Conservation (phyloP, 2,888 invertebrate species). For the Conistra vaccinii region DNA sequence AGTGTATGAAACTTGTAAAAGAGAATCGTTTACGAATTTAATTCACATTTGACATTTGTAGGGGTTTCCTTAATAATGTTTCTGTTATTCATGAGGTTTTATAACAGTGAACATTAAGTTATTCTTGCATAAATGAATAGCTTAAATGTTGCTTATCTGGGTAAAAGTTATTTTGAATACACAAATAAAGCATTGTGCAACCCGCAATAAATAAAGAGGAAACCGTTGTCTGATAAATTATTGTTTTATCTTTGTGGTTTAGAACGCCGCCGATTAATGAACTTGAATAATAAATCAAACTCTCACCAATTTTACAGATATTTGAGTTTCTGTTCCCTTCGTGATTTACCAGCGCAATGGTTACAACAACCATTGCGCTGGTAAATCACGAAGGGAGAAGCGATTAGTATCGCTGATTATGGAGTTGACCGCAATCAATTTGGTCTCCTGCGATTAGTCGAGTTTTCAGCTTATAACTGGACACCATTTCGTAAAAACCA, state of each 20-base stretch:
- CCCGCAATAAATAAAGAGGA: conserved; percentile 30
- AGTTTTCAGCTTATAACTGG: not conserved
- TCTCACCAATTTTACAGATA: conserved; percentile 8
- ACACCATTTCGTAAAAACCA: not conserved
- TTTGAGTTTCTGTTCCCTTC: conserved; percentile 11
- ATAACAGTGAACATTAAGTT: not conserved
- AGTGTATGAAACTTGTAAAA: conserved; percentile 12
- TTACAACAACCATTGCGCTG: not conserved
- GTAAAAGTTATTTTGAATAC: conserved; percentile 7
- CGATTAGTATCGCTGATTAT: too few species aligned
- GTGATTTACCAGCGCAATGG: too few species aligned
- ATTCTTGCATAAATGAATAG: not conserved
- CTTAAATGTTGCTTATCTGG: not conserved
- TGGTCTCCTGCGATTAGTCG: too few species aligned
- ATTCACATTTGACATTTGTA: too few species aligned
- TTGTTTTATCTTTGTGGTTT: conserved; percentile 43
- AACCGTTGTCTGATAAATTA: conserved; percentile 34
- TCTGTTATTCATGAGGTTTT: not conserved
- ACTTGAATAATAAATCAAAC: conserved; percentile 39
- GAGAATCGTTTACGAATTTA: conserved; percentile 20
- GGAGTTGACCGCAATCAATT: too few species aligned
- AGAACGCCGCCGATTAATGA: conserved; percentile 27
- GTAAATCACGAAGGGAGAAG: not conserved
- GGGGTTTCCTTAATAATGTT: not conserved
- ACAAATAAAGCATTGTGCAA: conserved; percentile 34